Evolutionary conservation across 2,113 vertebrate genomes (phyloP), one percentile per base, ranked within the genome.

Genomic region (Tauraco erythrolophus): DNA sequence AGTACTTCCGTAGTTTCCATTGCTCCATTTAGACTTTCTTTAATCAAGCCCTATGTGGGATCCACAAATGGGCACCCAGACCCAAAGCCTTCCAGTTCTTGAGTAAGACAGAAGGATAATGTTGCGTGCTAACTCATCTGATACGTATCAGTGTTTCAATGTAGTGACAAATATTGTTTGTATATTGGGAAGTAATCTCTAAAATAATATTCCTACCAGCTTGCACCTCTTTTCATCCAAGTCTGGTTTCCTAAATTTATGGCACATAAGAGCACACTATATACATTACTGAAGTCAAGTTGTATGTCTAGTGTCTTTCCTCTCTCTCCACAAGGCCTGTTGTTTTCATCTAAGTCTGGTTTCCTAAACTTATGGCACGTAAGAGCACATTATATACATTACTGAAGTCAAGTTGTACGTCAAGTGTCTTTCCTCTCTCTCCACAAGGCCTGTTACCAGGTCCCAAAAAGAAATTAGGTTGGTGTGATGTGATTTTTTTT

Each of bases 371-470:
- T 65, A 16, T 23, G 28, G 22, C 50, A 27, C 15, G 0, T 57
- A 69, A 88, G 2, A 88, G 14, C 3, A 14, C 4, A 0, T 61
- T 65, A 3, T 1, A 1, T 25, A 2, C 1, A 4, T 69, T 30
- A 30, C 23, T 33, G 21, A 64, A 82, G 8, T 61, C 0, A 6
- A 61, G 48, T 22, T 68, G 5, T 56, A 7, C 17, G 27, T 37
- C 17, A 77, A 27, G 21, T 19, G 5, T 45, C n/a, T 92, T 53
- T 61, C 7, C 6, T 84, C 14, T 48, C n/a, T 65, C 41, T 43
- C 41, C 41, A 43, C 41, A 31, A 76, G 30, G 19, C 19, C 19
- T 61, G 15, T 48, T 86, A 61, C 6, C 5, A n/a, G 21, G 9
- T 66, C 60, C 46, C 91, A 51, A 66, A 91, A 65, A 62, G 33